phyloP scores from a whole-genome alignment of 2,797 vertebrate species.

The Eospalax fontanierii region DNA sequence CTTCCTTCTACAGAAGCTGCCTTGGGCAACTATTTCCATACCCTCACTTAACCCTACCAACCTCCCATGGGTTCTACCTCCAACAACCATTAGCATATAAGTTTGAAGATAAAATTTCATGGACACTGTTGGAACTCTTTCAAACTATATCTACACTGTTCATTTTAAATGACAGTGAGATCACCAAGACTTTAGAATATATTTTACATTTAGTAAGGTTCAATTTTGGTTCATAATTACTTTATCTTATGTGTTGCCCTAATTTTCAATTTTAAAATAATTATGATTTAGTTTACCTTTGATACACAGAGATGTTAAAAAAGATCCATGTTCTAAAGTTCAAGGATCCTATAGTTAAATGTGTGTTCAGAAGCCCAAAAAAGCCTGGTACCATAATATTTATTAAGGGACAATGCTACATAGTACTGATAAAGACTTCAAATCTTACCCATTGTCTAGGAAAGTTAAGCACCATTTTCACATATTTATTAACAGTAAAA shows the following conservation, averaged over 20 bases:
- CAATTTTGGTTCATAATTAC: neutral
- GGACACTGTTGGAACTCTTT: neutral
- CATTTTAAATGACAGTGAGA: neutral
- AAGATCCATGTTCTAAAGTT: neutral
- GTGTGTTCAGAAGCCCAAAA: neutral
- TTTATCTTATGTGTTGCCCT: conserved; percentile 16
- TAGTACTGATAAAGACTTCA: neutral
- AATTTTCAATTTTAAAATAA: conserved; percentile 42
- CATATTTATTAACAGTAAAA: too few species aligned
- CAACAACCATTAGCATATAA: neutral
- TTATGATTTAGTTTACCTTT: conserved; percentile 6
- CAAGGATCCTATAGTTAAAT: neutral
- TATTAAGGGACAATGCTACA: neutral
- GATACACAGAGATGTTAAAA: neutral
- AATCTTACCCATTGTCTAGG: neutral
- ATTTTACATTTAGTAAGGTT: neutral
- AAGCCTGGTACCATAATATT: neutral
- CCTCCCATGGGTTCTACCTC: too few species aligned
- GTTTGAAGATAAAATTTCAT: neutral
- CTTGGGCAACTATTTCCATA: neutral
- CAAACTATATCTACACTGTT: neutral
- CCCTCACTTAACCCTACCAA: neutral
- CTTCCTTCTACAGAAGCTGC: neutral
- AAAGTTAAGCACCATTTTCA: neutral
- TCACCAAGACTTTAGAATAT: neutral